Conservation (phyloP, 2,888 invertebrate genomes). For the Habroteleia sp. region DNA sequence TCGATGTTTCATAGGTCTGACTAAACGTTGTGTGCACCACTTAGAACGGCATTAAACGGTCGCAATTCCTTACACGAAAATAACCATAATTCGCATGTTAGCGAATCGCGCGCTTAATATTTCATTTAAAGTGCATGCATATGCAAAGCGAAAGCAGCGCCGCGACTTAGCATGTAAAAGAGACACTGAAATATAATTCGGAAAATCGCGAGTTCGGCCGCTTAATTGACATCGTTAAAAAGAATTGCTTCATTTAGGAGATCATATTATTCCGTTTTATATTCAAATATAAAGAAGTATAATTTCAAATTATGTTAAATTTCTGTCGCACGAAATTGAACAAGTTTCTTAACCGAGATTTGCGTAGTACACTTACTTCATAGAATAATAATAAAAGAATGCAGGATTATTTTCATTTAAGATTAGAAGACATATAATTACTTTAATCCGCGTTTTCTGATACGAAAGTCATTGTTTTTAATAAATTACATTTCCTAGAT, state of each 20-base stretch:
- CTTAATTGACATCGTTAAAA: constrained; percentile 55
- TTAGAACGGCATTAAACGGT: constrained; percentile 13
- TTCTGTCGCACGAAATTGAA: constrained; percentile 32
- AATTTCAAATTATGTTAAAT: constrained; percentile 32
- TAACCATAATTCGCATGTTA: constrained; percentile 24
- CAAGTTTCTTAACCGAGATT: constrained; percentile 37
- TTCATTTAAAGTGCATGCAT: constrained; percentile 49
- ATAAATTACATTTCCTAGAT: no score
- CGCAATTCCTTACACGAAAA: constrained; percentile 34
- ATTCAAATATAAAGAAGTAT: constrained; percentile 48
- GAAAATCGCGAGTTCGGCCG: constrained; percentile 44
- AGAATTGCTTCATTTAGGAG: constrained; percentile 41
- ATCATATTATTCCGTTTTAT: constrained; percentile 46
- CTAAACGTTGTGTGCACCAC: constrained; percentile 12
- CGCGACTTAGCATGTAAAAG: constrained; percentile 48
- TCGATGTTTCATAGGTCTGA: constrained; percentile 6
- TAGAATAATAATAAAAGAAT: no score
- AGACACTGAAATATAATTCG: constrained; percentile 38
- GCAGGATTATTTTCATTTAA: no score
- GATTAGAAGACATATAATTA: no score
- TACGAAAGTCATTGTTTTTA: no score
- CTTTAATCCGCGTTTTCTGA: no score
- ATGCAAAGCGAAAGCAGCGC: constrained; percentile 47
- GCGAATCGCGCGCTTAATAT: constrained; percentile 41
- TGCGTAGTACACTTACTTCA: no score